phyloP scores from a whole-genome alignment of 1,140 invertebrate genomes.

The Drosophila dunni region DNA sequence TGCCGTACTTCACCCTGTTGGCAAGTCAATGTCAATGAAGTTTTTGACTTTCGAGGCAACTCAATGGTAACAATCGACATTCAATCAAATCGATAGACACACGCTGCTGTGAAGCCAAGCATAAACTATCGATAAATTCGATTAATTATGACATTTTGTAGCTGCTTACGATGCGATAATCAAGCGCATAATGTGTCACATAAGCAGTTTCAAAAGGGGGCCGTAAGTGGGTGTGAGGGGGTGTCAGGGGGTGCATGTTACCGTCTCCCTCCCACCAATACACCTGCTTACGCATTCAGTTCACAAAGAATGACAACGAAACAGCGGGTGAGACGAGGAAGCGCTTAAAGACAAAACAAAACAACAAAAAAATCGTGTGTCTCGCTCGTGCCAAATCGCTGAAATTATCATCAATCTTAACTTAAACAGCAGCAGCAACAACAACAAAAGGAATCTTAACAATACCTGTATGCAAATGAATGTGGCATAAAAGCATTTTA shows the following conservation, averaged over 20 bases:
- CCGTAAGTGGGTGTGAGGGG: too few species aligned
- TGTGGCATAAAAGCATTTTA: slow-evolving; percentile 34
- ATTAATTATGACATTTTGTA: neutral
- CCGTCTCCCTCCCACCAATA: neutral
- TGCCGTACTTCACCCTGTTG: neutral
- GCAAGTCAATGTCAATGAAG: slow-evolving; percentile 47
- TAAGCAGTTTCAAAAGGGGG: neutral
- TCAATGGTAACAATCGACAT: slow-evolving; percentile 23
- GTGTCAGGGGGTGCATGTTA: too few species aligned
- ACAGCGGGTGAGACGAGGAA: neutral
- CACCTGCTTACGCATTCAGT: slow-evolving; percentile 3
- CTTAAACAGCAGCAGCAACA: slow-evolving; percentile 28
- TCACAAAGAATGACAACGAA: neutral
- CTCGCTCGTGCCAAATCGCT: slow-evolving; percentile 49
- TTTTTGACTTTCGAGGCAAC: slow-evolving; percentile 45
- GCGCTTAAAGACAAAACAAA: too few species aligned
- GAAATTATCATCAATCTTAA: slow-evolving; percentile 51
- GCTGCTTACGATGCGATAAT: slow-evolving; percentile 29
- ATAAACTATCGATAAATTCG: slow-evolving; percentile 32
- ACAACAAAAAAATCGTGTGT: slow-evolving; percentile 24
- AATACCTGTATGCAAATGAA: slow-evolving; percentile 49
- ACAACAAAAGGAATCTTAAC: neutral
- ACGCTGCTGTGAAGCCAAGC: slow-evolving; percentile 9
- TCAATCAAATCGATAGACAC: slow-evolving; percentile 27
- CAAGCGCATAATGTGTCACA: slow-evolving; percentile 8